Conservation (phyloP, 2,888 invertebrate species). For the Melolontha melolontha region DNA sequence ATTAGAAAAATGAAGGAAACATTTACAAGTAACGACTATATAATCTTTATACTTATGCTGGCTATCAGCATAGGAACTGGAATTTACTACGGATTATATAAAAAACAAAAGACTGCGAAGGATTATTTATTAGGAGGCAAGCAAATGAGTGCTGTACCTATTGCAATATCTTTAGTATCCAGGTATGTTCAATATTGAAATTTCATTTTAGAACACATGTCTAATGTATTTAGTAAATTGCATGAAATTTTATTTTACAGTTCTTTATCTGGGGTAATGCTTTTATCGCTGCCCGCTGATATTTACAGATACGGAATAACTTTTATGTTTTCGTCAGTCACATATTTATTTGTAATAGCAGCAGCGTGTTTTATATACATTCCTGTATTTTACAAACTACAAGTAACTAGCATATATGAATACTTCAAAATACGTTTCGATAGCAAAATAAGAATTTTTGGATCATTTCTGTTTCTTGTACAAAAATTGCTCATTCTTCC, state of each 20-base stretch:
- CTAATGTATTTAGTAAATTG: too few relatives aligned
- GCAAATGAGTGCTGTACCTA: conserved; percentile 75
- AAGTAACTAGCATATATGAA: conserved; percentile 77
- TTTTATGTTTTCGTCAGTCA: conserved; percentile 67
- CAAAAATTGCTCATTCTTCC: conserved; percentile 72
- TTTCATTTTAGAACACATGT: conserved; percentile 57
- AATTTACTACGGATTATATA: conserved; percentile 67
- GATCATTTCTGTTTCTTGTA: conserved; percentile 72
- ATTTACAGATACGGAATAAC: conserved; percentile 79
- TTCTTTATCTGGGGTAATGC: conserved; percentile 78
- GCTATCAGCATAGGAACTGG: conserved; percentile 67
- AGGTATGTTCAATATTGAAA: conserved; percentile 67
- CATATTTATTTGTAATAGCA: conserved; percentile 59
- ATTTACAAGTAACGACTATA: conserved; percentile 46
- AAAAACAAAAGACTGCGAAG: conserved; percentile 69
- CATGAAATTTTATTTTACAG: too few relatives aligned
- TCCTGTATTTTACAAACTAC: conserved; percentile 75
- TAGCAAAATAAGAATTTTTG: conserved; percentile 70
- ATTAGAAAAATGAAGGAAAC: conserved; percentile 8
- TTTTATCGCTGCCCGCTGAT: conserved; percentile 81
- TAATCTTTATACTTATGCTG: conserved; percentile 61
- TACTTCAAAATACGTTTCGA: conserved; percentile 76
- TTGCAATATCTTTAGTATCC: conserved; percentile 69
- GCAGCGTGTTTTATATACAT: conserved; percentile 66
- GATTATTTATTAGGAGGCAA: conserved; percentile 77